Percentiles rank a stretch among this genome's conserved stretches.
Conservation (phyloP, 1,140 invertebrate genomes). For the Dendrolimus punctatus region DNA sequence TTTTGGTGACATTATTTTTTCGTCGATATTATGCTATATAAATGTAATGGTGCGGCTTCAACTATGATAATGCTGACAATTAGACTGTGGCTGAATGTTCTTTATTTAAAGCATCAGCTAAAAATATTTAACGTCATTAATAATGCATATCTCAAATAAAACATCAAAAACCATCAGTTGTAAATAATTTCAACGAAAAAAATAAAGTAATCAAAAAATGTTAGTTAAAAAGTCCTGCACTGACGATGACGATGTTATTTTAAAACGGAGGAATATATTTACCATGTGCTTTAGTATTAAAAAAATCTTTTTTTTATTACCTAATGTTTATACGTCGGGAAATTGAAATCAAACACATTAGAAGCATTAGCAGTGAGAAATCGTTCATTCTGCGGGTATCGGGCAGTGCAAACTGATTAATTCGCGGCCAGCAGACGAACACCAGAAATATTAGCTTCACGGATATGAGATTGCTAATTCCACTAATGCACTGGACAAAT, state of each 20-base stretch:
- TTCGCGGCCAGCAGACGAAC: conserved; percentile 45
- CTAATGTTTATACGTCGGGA: conserved; percentile 2
- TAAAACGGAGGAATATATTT: background rate
- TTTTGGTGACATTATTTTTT: too few species aligned
- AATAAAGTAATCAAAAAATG: too few species aligned
- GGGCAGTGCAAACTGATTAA: conserved; percentile 54
- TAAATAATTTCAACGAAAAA: too few species aligned
- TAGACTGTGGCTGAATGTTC: too few species aligned
- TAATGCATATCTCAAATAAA: too few species aligned
- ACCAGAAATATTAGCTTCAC: conserved; percentile 60
- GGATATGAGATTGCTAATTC: conserved; percentile 66
- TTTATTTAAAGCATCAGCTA: too few species aligned
- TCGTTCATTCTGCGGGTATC: conserved; percentile 33
- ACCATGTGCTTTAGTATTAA: conserved; percentile 1
- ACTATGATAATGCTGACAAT: too few species aligned
- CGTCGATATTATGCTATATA: too few species aligned
- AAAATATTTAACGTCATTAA: too few species aligned
- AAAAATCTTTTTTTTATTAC: conserved; percentile 5
- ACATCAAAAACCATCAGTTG: too few species aligned
- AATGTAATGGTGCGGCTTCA: too few species aligned
- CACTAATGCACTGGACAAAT: conserved; percentile 66
- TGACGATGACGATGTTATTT: background rate
- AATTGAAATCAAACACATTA: conserved; percentile 1
- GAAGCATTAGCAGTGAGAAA: conserved; percentile 19
- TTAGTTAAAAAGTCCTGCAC: too few species aligned